These are phyloP conservation scores for Standfussiana lucernea DNA, from an alignment of 2,888 invertebrate genomes.

Conservation along the genomic window DNA sequence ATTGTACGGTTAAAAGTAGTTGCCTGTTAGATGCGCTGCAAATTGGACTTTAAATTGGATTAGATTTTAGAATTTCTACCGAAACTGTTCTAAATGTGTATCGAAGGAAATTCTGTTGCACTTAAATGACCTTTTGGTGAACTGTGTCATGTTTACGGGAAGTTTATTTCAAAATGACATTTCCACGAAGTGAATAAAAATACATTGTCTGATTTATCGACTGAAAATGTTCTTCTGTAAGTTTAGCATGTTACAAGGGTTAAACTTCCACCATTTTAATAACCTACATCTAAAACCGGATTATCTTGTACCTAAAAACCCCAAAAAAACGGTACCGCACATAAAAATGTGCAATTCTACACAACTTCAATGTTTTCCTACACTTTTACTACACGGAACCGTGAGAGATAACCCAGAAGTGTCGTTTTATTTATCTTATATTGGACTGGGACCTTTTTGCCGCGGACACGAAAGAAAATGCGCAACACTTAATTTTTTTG, in stretches of 20 bases:
- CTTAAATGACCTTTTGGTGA: neutral
- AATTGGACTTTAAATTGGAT: conserved; percentile 31
- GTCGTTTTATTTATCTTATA: conserved; percentile 58
- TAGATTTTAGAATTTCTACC: conserved; percentile 2
- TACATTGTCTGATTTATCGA: neutral
- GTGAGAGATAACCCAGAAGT: conserved; percentile 41
- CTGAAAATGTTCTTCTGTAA: neutral
- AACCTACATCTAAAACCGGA: conserved; percentile 11
- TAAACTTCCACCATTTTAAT: neutral
- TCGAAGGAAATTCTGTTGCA: neutral
- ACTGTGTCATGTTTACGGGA: neutral
- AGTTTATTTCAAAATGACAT: neutral
- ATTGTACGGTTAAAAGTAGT: conserved; percentile 16
- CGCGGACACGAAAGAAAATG: conserved; percentile 35
- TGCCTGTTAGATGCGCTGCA: conserved; percentile 20
- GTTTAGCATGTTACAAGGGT: neutral
- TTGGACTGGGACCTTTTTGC: conserved; percentile 42
- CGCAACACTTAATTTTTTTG: conserved; percentile 33
- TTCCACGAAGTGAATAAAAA: neutral
- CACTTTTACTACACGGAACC: conserved; percentile 34
- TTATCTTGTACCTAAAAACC: conserved; percentile 25
- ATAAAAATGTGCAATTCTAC: conserved; percentile 52
- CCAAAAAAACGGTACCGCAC: conserved; percentile 17
- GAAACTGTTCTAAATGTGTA: neutral
- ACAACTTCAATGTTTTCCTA: conserved; percentile 47